phyloP scores from a whole-genome alignment of 2,888 invertebrate genomes.

The Priapulus caudatus region DNA sequence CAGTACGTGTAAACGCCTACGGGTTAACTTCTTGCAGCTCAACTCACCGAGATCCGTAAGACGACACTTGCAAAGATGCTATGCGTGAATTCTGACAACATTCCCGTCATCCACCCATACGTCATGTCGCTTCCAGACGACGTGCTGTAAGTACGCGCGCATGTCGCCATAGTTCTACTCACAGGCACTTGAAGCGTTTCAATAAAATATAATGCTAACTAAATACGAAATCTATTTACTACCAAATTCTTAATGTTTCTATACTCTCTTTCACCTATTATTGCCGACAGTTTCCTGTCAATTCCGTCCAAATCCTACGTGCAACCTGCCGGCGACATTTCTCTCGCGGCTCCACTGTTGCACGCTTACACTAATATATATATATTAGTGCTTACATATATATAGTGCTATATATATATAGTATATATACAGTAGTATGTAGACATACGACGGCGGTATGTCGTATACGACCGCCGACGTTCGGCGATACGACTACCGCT shows the following conservation, averaged over 20 bases:
- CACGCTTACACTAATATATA: too few species aligned
- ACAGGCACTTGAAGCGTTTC: background rate
- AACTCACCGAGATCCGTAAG: conserved; percentile 69
- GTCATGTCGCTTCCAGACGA: conserved; percentile 81
- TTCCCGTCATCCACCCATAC: conserved; percentile 72
- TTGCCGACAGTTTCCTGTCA: too few species aligned
- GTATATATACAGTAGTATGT: too few species aligned
- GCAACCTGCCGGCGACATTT: background rate
- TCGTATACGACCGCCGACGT: too few species aligned
- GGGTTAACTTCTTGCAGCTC: conserved; percentile 41
- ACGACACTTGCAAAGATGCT: conserved; percentile 67
- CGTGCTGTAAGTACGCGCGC: conserved; percentile 33
- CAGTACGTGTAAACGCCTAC: too few species aligned
- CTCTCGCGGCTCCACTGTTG: conserved; percentile 16
- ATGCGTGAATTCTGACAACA: conserved; percentile 77
- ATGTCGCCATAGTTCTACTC: background rate
- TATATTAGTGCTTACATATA: conserved; percentile 10
- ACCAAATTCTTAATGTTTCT: too few species aligned
- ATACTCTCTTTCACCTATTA: too few species aligned
- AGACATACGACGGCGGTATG: too few species aligned
- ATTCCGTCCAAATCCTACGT: conserved; percentile 10
- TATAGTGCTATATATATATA: background rate
- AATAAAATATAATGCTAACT: too few species aligned
- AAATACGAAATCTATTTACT: too few species aligned
- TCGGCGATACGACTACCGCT: too few species aligned